Base-by-base conservation (phyloP, 2,888 invertebrate genomes). In the Scaptomyza tumidula region DNA sequence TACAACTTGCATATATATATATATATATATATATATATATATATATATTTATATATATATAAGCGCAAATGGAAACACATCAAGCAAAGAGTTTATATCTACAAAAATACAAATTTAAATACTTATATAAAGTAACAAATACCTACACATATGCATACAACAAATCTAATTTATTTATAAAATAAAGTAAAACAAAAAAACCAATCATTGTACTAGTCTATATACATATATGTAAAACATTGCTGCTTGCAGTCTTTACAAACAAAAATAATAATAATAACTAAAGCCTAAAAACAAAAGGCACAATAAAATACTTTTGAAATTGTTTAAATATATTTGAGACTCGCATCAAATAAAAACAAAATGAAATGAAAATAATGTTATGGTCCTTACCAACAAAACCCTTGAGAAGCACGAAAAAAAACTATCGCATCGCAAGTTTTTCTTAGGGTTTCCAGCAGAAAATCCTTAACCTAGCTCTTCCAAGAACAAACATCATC, bases 121-220 rank as follows among this genome's bases (percentile, higher is more conserved):
- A 72, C 66, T 66, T 70, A 78, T 63, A 67, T 53, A 55, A 62
- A 55, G 55, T 66, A 76, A 39, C n/a, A 39, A 58, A 53, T 5
- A 71, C 71, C 49, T 44, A 76, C 60, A 73, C 73, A 84, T 80
- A 55, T 78, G 75, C 71, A 71, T 71, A 68, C 76, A 82, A 80
- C 77, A 75, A 78, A 82, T 88, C 74, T 75, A 79, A 84, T 88
- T 87, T 86, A 80, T 80, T 87, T 84, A 79, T 82, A 80, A 84
- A 87, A 77, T 78, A 71, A 78, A 86, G 76, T 54, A 77, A 75
- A 76, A 75, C 49, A 46, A 46, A 33, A 45, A 64, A 74, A 64
- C 66, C 65, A 86, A 80, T 80, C 75, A 70, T 82, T 85, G 73
- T 82, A 86, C 83, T 83, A 83, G 83, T 83, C 83, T 72, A 72